These are phyloP conservation scores for Megalops atlanticus DNA, from an alignment of 2,113 vertebrate species.

Conservation along the genomic window DNA sequence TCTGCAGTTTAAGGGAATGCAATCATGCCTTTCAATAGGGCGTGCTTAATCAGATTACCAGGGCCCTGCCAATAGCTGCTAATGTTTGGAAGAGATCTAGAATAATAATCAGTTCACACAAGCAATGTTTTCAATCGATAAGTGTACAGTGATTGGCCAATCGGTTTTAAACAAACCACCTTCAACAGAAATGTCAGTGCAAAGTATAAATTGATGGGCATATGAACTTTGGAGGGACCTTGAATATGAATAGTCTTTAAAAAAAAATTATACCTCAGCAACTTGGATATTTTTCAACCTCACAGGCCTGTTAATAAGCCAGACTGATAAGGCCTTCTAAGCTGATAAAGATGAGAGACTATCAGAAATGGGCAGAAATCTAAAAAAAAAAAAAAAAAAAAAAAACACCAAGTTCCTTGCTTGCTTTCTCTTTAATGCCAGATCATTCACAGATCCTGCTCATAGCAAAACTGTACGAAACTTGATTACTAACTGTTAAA, in stretches of 20 bases:
- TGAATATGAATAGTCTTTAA: neutral
- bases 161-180: neutral
- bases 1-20: too few species aligned
- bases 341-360: conserved; percentile 12
- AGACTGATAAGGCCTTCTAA: neutral
- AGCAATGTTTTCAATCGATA: conserved; percentile 17
- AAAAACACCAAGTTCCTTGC: neutral
- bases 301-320: neutral
- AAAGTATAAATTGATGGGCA: neutral
- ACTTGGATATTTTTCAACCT: neutral
- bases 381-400: neutral
- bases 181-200: neutral
- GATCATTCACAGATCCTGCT: neutral
- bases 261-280: neutral
- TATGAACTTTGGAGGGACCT: neutral
- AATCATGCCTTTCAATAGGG: conserved; percentile 33
- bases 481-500: neutral
- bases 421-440: neutral
- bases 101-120: conserved; percentile 39
- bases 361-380: neutral
- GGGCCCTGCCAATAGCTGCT: conserved; percentile 29
- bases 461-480: neutral
- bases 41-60: conserved; percentile 42
- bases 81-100: conserved; percentile 20
- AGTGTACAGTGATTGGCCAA: neutral